Evolutionary conservation across 1,140 invertebrate genomes (phyloP).

Genomic region (Hycleus cichorii): DNA sequence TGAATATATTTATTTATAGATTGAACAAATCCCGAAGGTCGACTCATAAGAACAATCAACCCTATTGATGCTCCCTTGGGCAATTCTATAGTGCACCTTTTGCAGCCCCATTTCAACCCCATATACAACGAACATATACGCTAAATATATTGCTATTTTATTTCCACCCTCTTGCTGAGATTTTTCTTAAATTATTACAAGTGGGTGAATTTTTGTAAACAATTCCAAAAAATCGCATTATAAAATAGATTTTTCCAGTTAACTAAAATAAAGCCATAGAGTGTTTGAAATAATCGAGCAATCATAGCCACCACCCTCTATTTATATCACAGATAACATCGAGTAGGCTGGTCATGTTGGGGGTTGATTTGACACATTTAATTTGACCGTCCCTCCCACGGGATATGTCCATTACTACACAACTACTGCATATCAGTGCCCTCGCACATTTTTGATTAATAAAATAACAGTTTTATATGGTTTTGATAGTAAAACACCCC

Average conservation of each 20-base stretch:
- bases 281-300: slow-evolving; percentile 30
- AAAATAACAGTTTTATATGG: slow-evolving; percentile 23
- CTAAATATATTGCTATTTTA: slow-evolving; percentile 4
- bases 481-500: slow-evolving; percentile 3
- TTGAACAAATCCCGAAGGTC: slow-evolving; percentile 8
- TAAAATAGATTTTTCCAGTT: slow-evolving; percentile 1
- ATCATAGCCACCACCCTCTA: slow-evolving; percentile 29
- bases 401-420: slow-evolving; percentile 19
- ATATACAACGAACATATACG: neutral
- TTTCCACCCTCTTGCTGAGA: neutral
- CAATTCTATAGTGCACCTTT: slow-evolving; percentile 8
- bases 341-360: slow-evolving; percentile 18
- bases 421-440: slow-evolving; percentile 6
- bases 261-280: slow-evolving; percentile 10
- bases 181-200: neutral
- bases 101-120: slow-evolving; percentile 5
- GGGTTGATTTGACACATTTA: slow-evolving; percentile 35
- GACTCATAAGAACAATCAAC: slow-evolving; percentile 12
- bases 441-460: slow-evolving; percentile 18
- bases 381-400: slow-evolving; percentile 31
- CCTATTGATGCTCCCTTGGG: slow-evolving; percentile 12
- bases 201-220: slow-evolving; percentile 1
- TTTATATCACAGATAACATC: slow-evolving; percentile 13
- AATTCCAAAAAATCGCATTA: neutral
- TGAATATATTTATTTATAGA: slow-evolving; percentile 10